Base-by-base conservation (phyloP, 2,888 invertebrate species). In the Sesia apiformis region DNA sequence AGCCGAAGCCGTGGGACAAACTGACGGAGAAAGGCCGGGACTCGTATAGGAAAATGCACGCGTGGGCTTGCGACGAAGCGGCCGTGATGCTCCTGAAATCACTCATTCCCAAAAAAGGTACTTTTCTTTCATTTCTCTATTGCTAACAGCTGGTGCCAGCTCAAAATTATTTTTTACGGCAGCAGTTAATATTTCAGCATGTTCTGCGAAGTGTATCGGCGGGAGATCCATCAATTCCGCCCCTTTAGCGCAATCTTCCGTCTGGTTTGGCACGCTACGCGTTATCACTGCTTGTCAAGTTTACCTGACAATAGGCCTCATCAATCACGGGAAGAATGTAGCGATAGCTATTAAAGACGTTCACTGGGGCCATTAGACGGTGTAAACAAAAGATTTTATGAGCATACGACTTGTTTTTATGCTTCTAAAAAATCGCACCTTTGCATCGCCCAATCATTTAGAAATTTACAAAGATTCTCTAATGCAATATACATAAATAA, bases 1-100 rank as follows among this genome's bases (percentile, higher is more conserved):
- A 99, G 81, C 99, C 99, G 55, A 98, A 99, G 81, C 98, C 98
- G 7, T 99, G 99, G 99, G 98, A 98, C 90, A 99, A 99, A 89
- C 91, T 99, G 76, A 99, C 99, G 57, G 99, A 99, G 90, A 99
- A 99, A 84, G 99, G 99, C 42, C 92, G 99, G 55, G 99, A 99
- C 90, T 98, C 98, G 70, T 99, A 99, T 90, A 92, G 99, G 74
- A 98, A 99, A 90, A 99, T 99, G 98, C 98, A 98, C 90, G 97
- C 97, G 72, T 99, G 99, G 99, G 97, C 98, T 65, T 96, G 96
- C 83, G 99, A 99, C 90, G 98, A 98, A 78, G 95, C 96, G 74
- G 98, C 99, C 73, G 97, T 99, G 74, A 93, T 97, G 92, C 94
- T 98, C 70, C 94, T 99, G 82, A 99, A 99, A 90, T 97, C 98